Conservation (phyloP, 2,113 vertebrate species). For the Cyrtonyx montezumae region DNA sequence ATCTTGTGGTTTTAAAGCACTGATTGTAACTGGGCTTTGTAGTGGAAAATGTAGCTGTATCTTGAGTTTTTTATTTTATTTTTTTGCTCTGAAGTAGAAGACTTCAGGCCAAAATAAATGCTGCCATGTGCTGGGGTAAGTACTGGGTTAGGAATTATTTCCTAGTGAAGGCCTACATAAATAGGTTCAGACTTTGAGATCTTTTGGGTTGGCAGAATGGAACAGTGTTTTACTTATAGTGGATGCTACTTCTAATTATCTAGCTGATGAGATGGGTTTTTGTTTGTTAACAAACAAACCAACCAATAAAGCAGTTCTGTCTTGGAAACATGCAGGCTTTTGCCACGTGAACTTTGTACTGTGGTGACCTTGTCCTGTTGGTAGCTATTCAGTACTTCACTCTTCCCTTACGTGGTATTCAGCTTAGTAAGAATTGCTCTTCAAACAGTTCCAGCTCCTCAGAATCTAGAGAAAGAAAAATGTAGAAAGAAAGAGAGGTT, state of each 20-base stretch:
- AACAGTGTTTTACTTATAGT: background rate
- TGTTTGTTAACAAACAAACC: background rate
- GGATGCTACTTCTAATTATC: background rate
- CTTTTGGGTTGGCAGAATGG: rapidly evolving
- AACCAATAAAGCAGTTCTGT: background rate
- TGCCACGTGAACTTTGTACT: background rate
- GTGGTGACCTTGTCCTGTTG: background rate
- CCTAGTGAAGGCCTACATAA: background rate
- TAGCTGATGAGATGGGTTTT: background rate
- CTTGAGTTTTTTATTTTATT: background rate
- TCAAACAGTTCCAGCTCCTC: background rate
- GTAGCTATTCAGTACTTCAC: rapidly evolving
- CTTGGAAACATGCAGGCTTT: background rate
- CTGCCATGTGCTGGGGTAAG: background rate
- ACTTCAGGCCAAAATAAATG: background rate
- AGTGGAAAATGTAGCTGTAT: background rate
- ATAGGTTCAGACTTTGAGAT: background rate
- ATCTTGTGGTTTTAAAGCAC: background rate
- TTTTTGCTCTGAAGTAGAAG: background rate
- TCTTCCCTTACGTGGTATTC: background rate
- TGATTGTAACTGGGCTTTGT: background rate
- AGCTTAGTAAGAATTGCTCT: background rate
- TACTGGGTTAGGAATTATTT: background rate
- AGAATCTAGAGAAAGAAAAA: too few relatives aligned
- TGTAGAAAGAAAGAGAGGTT: too few relatives aligned